phyloP scores from a whole-genome alignment of 2,113 vertebrate species.

The Elephas maximus region DNA sequence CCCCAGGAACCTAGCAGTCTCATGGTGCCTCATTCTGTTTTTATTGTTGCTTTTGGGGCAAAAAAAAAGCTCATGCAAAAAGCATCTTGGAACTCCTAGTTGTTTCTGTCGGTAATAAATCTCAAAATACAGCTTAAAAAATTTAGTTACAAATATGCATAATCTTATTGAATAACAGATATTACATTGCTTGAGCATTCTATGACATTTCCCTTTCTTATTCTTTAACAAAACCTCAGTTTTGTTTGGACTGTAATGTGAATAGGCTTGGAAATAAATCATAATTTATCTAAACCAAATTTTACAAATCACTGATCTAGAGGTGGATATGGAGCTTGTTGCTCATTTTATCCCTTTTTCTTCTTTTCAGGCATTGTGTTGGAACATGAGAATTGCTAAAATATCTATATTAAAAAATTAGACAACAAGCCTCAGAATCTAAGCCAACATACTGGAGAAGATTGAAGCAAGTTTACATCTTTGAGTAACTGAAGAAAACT shows the following conservation, averaged over 20 bases:
- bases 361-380: neutral
- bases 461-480: neutral
- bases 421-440: neutral
- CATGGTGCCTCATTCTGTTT: neutral
- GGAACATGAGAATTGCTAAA: neutral
- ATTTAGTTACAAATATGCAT: neutral
- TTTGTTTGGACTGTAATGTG: neutral
- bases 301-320: neutral
- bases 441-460: neutral
- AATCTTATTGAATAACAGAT: neutral
- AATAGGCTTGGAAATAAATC: neutral
- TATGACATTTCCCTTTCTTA: neutral
- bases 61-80: neutral
- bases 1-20: neutral
- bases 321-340: neutral
- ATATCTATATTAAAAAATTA: neutral
- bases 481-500: neutral
- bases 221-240: neutral
- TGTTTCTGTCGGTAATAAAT: neutral
- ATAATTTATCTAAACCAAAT: neutral
- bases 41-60: neutral
- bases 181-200: neutral
- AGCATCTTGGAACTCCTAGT: neutral
- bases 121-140: constrained; percentile 10
- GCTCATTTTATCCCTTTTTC: neutral